Conservation (phyloP, 2,113 vertebrate species). For the Promerops cafer region DNA sequence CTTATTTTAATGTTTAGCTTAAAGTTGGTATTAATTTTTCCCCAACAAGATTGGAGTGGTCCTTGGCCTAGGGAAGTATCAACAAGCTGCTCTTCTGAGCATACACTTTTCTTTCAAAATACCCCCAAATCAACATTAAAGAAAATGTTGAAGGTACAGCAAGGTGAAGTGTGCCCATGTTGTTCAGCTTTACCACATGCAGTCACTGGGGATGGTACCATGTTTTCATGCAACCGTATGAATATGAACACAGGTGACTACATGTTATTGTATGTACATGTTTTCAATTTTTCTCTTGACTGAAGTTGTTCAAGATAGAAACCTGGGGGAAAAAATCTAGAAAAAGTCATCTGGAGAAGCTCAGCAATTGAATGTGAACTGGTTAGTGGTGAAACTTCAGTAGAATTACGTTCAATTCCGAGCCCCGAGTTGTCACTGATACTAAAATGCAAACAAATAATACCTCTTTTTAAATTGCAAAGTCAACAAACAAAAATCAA, state of each 20-base stretch:
- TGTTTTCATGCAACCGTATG: constrained; percentile 5
- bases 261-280: background rate
- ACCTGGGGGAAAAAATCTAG: constrained; percentile 14
- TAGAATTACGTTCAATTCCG: constrained; percentile 57
- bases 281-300: background rate
- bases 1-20: constrained; percentile 62
- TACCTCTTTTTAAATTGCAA: background rate
- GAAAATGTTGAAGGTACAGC: background rate
- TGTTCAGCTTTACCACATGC: background rate
- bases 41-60: constrained; percentile 15
- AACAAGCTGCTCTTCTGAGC: constrained; percentile 16
- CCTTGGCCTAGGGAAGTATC: constrained; percentile 39
- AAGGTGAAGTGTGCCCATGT: background rate
- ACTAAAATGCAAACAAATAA: constrained; percentile 43
- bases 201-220: background rate
- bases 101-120: background rate
- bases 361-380: constrained; percentile 23
- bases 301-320: constrained; percentile 38
- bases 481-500: background rate
- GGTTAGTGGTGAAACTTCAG: constrained; percentile 68
- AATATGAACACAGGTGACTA: background rate
- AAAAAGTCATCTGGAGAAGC: constrained; percentile 26
- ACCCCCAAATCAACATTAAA: background rate
- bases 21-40: constrained; percentile 48
- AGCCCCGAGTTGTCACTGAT: constrained; percentile 43